Evolutionary conservation across 2,113 vertebrate species (phyloP).

Genomic region (Microtus ochrogaster): DNA sequence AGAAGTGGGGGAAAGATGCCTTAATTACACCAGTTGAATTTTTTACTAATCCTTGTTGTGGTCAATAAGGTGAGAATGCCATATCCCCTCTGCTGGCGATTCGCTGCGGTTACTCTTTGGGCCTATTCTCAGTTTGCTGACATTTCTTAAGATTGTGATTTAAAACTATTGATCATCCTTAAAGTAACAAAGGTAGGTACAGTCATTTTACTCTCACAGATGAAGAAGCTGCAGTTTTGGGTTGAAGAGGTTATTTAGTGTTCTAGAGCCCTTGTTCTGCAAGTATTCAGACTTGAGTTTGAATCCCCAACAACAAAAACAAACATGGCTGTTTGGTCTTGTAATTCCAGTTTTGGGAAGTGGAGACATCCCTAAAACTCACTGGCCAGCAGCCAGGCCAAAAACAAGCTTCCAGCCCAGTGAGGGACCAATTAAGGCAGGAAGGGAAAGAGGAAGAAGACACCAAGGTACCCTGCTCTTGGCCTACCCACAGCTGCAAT

Average conservation of each 20-base stretch:
- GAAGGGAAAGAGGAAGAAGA: neutral
- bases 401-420: neutral
- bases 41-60: conserved; percentile 24
- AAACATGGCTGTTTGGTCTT: neutral
- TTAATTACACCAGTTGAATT: conserved; percentile 33
- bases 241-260: neutral
- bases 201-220: neutral
- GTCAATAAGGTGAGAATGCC: conserved; percentile 30
- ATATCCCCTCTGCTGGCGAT: neutral
- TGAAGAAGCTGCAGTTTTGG: neutral
- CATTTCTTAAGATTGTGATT: neutral
- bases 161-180: neutral
- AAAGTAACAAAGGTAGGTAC: neutral
- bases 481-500: neutral
- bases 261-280: neutral
- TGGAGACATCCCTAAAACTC: neutral
- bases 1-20: neutral
- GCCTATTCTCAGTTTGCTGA: neutral
- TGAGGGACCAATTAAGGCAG: neutral
- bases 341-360: neutral
- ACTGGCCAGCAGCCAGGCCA: neutral
- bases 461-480: neutral
- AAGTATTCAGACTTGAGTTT: neutral
- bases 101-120: neutral
- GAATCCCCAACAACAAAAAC: neutral